Evolutionary conservation across 1,140 invertebrate genomes (phyloP).

Genomic region (Megathymus violae): DNA sequence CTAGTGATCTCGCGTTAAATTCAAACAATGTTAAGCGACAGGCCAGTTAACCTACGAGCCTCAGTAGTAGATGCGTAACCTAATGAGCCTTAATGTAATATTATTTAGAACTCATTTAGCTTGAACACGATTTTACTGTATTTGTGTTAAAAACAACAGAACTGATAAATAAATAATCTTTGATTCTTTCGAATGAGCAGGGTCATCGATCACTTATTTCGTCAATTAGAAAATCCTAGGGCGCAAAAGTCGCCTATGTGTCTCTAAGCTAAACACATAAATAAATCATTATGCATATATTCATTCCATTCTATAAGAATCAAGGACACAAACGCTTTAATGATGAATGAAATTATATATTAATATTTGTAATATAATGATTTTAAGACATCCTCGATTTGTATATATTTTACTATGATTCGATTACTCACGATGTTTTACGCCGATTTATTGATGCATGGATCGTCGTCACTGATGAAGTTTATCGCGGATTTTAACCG

Average conservation of each 20-base stretch:
- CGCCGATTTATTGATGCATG: too few species aligned
- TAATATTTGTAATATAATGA: too few species aligned
- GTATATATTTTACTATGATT: not conserved
- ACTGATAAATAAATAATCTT: not conserved
- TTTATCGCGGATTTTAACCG: too few species aligned
- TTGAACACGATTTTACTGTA: not conserved
- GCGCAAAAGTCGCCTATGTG: not conserved
- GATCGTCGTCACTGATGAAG: too few species aligned
- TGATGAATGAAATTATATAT: not conserved
- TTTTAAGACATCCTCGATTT: not conserved
- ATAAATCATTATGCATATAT: not conserved
- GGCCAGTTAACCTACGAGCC: too few species aligned
- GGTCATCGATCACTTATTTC: not conserved
- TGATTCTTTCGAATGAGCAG: not conserved
- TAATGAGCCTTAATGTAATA: not conserved
- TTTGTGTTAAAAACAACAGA: not conserved
- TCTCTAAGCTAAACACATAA: not conserved
- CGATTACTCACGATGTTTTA: too few species aligned
- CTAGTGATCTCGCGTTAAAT: too few species aligned
- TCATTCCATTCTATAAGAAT: not conserved
- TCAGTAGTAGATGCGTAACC: not conserved
- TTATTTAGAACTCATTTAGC: constrained; percentile 1
- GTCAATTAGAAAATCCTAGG: not conserved
- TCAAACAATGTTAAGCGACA: too few species aligned
- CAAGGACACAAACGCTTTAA: not conserved